Evolutionary conservation across 2,113 vertebrate genomes (phyloP), one percentile per base, ranked within the genome.

Genomic region (Callipepla californica): DNA sequence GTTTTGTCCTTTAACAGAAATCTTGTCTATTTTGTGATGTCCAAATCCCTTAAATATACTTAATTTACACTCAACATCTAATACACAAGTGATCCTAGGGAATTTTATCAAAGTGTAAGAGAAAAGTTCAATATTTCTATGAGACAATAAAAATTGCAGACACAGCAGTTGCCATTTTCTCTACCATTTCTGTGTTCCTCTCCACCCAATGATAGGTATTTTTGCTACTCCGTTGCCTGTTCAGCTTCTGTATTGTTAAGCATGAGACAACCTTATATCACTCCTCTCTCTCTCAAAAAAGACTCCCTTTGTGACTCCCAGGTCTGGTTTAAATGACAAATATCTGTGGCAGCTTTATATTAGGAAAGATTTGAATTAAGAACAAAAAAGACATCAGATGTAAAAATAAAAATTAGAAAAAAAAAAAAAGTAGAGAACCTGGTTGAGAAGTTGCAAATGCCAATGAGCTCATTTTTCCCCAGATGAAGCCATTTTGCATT

Each of bases 121-220:
- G 48, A 78, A 20, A 50, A 65, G 58, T 76, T 87, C 13, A 76
- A 30, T 75, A 44, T 50, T 57, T 92, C 22, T 65, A 90, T 8
- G 20, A 85, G 16, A 19, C 28, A 80, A 92, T 87, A 95, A 96
- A 91, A 93, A 66, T 1, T 62, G 76, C 59, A 75, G 77, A 89
- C 45, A 53, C n/a, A 79, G 81, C 57, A 90, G 1, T 4, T 30
- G 84, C 62, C 72, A 90, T 74, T 40, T 40, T 40, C 40, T 40
- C 25, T 86, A 58, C 75, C 76, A 34, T 59, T 85, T 85, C 77
- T 69, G 25, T 72, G 28, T 28, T 90, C 17, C 62, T 21, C 36
- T 66, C 22, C 32, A 58, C 53, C 8, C 53, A 68, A 42, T 22
- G 21, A 53, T 62, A 32, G 2, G 1, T 21, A 26, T 61, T 72